A percentile compares a stretch with the other conserved stretches of the same genome.
These are phyloP conservation scores for Epinephelus cyanopodus DNA, from an alignment of 2,113 vertebrate genomes.

Conservation along the genomic window DNA sequence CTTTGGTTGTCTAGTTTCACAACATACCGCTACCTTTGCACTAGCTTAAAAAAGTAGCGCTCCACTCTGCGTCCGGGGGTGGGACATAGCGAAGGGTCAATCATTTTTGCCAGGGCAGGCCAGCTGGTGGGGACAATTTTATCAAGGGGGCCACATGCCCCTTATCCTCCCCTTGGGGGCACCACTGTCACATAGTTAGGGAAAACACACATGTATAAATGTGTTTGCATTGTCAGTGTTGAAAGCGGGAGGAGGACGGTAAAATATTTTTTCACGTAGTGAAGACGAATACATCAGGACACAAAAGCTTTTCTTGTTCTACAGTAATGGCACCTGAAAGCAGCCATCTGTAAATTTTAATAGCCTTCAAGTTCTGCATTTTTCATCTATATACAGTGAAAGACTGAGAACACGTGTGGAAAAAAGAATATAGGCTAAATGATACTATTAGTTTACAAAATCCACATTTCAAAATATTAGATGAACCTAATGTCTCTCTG, in stretches of 20 bases:
- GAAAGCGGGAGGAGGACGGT: neutral
- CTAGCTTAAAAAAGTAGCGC: no score
- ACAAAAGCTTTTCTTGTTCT: neutral
- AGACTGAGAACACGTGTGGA: neutral
- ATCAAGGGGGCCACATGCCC: no score
- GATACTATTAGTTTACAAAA: neutral
- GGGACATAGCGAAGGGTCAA: no score
- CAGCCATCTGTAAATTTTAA: neutral
- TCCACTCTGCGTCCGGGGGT: no score
- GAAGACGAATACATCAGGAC: neutral
- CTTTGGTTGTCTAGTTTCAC: no score
- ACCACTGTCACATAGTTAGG: neutral
- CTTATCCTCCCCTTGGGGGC: no score
- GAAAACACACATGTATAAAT: neutral
- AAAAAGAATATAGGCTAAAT: neutral
- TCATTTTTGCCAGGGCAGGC: no score
- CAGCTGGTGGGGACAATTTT: no score
- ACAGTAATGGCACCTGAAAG: neutral
- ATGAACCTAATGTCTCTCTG: conserved; percentile 22
- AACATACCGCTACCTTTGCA: no score
- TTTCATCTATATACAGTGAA: neutral
- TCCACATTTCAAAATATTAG: conserved; percentile 15
- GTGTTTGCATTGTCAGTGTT: neutral
- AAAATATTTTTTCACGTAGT: neutral
- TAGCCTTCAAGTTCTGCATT: neutral